Evolutionary conservation across 35 echinoderm and acorn worm species (phyloP).

Genomic region (Ophioderma brevispina): DNA sequence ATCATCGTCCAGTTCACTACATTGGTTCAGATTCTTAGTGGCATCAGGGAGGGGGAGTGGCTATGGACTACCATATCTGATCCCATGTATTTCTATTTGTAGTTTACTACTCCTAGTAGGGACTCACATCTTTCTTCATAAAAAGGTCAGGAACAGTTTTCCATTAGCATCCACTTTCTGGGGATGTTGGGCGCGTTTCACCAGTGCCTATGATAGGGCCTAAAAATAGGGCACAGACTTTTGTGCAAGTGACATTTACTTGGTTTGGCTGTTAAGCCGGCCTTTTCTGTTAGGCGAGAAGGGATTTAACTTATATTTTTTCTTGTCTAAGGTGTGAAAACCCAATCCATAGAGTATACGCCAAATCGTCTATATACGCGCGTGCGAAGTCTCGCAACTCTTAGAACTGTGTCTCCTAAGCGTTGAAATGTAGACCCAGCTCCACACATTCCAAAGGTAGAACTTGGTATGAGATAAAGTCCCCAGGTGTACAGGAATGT

Average conservation of each 20-base stretch:
- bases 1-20: background rate
- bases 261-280: background rate
- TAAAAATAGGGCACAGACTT: background rate
- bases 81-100: background rate
- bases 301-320: background rate
- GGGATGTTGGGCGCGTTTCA: background rate
- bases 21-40: background rate
- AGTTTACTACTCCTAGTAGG: background rate
- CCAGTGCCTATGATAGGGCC: conserved; percentile 6
- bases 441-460: background rate
- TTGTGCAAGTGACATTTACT: background rate
- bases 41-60: background rate
- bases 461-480: background rate
- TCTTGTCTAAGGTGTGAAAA: background rate
- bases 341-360: background rate
- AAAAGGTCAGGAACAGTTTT: background rate
- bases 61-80: background rate
- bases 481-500: background rate
- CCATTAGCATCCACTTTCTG: background rate
- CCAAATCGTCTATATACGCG: conserved; percentile 4
- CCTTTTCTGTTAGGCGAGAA: background rate
- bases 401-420: background rate
- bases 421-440: conserved; percentile 20
- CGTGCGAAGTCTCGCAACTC: background rate
- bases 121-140: background rate